Evolutionary conservation across 2,888 invertebrate species (phyloP).

Genomic region (Eupithecia exiguata): DNA sequence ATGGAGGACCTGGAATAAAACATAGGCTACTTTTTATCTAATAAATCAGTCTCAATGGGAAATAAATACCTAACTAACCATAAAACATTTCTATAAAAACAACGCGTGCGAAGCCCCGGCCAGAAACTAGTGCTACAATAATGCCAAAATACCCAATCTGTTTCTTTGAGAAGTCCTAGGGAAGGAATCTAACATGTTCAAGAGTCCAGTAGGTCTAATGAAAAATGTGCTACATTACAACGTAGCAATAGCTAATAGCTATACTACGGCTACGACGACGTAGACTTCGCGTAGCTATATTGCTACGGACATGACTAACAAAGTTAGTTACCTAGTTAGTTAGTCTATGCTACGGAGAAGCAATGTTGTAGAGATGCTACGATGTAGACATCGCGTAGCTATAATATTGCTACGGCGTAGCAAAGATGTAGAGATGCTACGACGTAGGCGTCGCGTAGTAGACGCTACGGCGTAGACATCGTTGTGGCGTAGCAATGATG

Average conservation of each 20-base stretch:
- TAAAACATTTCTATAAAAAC: background rate
- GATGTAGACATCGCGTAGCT: background rate
- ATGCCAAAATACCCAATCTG: background rate
- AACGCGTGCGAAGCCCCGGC: too few species aligned
- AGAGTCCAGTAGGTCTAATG: too few species aligned
- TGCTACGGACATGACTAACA: too few species aligned
- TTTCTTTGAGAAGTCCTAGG: too few species aligned
- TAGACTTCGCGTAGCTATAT: too few species aligned
- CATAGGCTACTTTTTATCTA: too few species aligned
- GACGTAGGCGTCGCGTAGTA: background rate
- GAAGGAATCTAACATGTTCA: background rate
- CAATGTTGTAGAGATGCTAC: background rate
- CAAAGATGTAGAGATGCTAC: background rate
- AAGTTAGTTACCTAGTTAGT: too few species aligned
- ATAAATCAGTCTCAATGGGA: background rate
- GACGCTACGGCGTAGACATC: background rate
- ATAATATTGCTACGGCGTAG: background rate
- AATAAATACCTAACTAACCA: background rate
- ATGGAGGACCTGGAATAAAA: too few species aligned
- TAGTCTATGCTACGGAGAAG: too few species aligned
- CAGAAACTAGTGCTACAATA: background rate
- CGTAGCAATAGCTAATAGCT: background rate
- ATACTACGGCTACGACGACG: background rate
- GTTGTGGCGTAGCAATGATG: background rate
- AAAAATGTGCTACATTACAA: background rate